phyloP scores from a whole-genome alignment of 2,888 invertebrate genomes.

The Leptothorax acervorum region DNA sequence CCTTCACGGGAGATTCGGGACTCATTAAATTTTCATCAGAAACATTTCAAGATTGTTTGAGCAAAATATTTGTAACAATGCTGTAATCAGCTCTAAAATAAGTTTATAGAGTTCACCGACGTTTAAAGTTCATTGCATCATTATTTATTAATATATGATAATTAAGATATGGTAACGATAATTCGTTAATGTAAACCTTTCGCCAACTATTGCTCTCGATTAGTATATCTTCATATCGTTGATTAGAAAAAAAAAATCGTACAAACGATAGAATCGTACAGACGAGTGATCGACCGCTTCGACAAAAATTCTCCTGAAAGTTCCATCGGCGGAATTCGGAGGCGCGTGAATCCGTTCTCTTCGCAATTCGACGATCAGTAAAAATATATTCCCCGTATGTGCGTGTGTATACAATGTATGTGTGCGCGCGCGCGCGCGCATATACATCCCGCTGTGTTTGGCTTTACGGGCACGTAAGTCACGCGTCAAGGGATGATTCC shows the following conservation, averaged over 20 bases:
- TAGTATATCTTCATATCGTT: background rate
- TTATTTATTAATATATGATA: background rate
- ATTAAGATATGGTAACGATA: background rate
- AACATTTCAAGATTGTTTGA: background rate
- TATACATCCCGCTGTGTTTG: constrained; percentile 70
- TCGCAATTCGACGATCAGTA: constrained; percentile 11
- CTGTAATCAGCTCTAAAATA: background rate
- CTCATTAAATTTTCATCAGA: constrained; percentile 3
- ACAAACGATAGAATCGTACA: background rate
- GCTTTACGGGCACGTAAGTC: constrained; percentile 77
- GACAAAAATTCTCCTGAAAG: background rate
- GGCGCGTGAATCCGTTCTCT: constrained; percentile 22
- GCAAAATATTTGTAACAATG: background rate
- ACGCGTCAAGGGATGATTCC: constrained; percentile 81
- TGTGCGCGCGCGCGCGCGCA: constrained; percentile 39
- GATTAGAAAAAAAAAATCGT: background rate
- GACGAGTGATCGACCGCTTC: background rate
- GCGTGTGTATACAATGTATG: constrained; percentile 28
- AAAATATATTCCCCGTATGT: constrained; percentile 40
- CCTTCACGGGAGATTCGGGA: background rate
- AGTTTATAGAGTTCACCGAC: background rate
- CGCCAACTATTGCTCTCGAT: background rate
- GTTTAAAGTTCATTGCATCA: background rate
- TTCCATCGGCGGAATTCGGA: constrained; percentile 21
- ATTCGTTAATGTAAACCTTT: background rate